These are phyloP conservation scores for Caenorhabditis tropicalis DNA, from an alignment of 1,140 invertebrate species.

Conservation along the genomic window DNA sequence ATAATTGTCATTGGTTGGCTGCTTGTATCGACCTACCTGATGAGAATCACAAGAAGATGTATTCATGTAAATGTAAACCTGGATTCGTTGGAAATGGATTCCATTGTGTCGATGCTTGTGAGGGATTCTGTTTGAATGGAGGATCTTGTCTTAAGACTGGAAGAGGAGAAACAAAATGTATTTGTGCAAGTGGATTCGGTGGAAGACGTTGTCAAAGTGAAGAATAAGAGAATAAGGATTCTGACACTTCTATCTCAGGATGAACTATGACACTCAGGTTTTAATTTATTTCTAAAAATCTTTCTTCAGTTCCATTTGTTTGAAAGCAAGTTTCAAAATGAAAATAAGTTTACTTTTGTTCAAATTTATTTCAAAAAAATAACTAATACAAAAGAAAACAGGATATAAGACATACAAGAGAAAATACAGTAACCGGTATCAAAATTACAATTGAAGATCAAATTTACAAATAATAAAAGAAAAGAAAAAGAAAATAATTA, in stretches of 20 bases:
- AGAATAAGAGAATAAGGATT: not conserved
- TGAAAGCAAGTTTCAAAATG: too few species aligned
- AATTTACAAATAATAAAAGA: too few species aligned
- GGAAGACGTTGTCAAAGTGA: constrained; percentile 39
- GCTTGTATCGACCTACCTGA: constrained; percentile 85
- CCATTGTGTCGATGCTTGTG: constrained; percentile 64
- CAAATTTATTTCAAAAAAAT: too few species aligned
- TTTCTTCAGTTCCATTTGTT: too few species aligned
- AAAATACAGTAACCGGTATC: too few species aligned
- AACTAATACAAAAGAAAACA: too few species aligned
- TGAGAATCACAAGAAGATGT: constrained; percentile 76
- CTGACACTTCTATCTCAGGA: not conserved
- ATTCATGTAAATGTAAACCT: constrained; percentile 88
- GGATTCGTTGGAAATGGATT: constrained; percentile 82
- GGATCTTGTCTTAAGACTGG: constrained; percentile 51
- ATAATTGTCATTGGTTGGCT: constrained; percentile 75
- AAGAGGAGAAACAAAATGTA: constrained; percentile 50
- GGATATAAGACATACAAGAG: too few species aligned
- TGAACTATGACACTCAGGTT: not conserved
- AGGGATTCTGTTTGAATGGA: constrained; percentile 52
- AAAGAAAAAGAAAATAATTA: too few species aligned
- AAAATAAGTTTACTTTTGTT: too few species aligned
- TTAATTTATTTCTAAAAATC: not conserved
- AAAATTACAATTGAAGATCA: too few species aligned
- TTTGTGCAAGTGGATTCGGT: constrained; percentile 49